Evolutionary conservation across 2,113 vertebrate species (phyloP).

Genomic region (Garra rufa): DNA sequence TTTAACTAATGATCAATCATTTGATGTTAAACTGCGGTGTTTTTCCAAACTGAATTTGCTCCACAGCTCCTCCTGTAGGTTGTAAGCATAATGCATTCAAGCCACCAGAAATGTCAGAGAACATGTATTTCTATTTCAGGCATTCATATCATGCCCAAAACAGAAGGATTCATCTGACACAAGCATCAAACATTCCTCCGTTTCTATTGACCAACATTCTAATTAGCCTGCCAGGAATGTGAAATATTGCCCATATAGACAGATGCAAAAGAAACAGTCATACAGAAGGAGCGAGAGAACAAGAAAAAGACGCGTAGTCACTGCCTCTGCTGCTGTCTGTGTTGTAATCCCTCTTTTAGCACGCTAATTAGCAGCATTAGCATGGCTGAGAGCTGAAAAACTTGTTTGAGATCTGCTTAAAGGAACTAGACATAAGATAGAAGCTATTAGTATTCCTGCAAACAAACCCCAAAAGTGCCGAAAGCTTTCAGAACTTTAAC

Average conservation of each 20-base stretch:
- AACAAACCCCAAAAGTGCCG: neutral
- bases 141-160: slow-evolving; percentile 44
- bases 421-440: neutral
- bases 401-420: slow-evolving; percentile 18
- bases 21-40: neutral
- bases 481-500: slow-evolving; percentile 9
- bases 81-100: neutral
- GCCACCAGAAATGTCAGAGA: neutral
- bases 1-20: neutral
- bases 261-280: slow-evolving; percentile 45
- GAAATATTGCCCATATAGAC: neutral
- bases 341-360: slow-evolving; percentile 31
- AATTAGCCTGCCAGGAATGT: slow-evolving; percentile 58
- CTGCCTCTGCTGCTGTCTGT: slow-evolving; percentile 29
- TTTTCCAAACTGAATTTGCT: neutral
- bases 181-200: slow-evolving; percentile 55
- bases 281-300: slow-evolving; percentile 55
- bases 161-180: slow-evolving; percentile 54
- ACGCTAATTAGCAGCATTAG: slow-evolving; percentile 42
- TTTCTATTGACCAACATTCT: slow-evolving; percentile 64
- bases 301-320: neutral
- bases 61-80: slow-evolving; percentile 32
- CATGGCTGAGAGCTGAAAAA: slow-evolving; percentile 29
- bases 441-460: slow-evolving; percentile 17
- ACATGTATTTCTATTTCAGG: slow-evolving; percentile 6